Percentiles rank a stretch among this genome's conserved stretches.
phyloP scores from a whole-genome alignment of 2,888 invertebrate genomes.

The Synergus japonicus region DNA sequence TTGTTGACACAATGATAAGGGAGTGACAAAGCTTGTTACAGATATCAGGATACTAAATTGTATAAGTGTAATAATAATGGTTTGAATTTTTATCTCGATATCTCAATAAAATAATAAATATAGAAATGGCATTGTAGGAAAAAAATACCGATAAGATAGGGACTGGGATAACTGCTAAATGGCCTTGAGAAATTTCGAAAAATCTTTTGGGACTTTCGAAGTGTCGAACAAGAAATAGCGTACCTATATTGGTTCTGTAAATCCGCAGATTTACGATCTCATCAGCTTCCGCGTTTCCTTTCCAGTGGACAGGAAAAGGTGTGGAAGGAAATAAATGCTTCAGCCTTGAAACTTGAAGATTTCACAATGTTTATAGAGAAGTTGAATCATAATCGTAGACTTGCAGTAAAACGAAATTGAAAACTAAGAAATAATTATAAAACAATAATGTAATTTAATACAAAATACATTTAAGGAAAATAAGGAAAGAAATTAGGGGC shows the following conservation, averaged over 20 bases:
- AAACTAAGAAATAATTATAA: background rate
- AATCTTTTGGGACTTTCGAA: background rate
- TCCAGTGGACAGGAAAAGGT: background rate
- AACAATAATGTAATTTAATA: background rate
- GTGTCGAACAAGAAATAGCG: background rate
- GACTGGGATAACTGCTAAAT: no score
- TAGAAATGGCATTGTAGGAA: no score
- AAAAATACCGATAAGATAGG: no score
- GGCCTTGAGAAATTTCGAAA: background rate
- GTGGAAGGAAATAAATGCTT: conserved; percentile 1
- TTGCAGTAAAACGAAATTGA: no score
- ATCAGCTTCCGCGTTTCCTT: background rate
- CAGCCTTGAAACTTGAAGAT: background rate
- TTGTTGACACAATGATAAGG: background rate
- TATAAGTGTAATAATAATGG: background rate
- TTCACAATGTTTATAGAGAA: background rate
- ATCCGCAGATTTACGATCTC: background rate
- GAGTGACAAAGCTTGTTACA: background rate
- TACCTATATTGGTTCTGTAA: background rate
- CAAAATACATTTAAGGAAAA: background rate
- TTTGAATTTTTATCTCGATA: no score
- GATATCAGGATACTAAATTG: background rate
- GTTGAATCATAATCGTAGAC: background rate
- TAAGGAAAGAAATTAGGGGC: background rate
- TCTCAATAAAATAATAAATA: no score